Percentiles rank a stretch among this genome's conserved stretches.
These are phyloP conservation scores for Oreochromis mossambicus DNA, from an alignment of 2,797 vertebrate genomes.

Conservation along the genomic window DNA sequence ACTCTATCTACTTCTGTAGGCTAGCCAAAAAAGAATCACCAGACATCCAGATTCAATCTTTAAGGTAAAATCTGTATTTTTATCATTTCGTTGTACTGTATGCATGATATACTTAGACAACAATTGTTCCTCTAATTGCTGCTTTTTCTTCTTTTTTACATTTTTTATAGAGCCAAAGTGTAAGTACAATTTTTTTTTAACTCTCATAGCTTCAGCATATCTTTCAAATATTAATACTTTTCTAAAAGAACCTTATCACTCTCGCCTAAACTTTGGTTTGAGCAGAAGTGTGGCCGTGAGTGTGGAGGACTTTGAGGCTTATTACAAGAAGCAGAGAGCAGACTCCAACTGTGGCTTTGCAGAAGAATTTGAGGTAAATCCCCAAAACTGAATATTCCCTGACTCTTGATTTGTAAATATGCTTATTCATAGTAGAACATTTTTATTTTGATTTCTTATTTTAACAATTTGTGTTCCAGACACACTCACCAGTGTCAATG, in stretches of 20 bases:
- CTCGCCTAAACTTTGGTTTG: constrained; percentile 1
- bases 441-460: not conserved
- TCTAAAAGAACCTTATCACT: not conserved
- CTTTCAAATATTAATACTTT: not conserved
- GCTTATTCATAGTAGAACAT: not conserved
- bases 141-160: not conserved
- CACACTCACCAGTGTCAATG: not conserved
- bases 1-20: constrained; percentile 28
- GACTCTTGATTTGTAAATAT: not conserved
- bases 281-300: constrained; percentile 82
- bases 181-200: constrained; percentile 54
- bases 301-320: constrained; percentile 85
- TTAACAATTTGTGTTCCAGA: not conserved
- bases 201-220: not conserved
- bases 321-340: constrained; percentile 89
- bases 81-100: not conserved
- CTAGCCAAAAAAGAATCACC: constrained; percentile 36
- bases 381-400: not conserved
- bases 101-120: not conserved
- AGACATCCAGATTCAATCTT: constrained; percentile 68
- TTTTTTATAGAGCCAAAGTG: constrained; percentile 66
- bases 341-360: constrained; percentile 95
- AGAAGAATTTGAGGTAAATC: constrained; percentile 89
- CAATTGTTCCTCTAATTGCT: not conserved
- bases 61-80: constrained; percentile 59